Evolutionary conservation across 2,113 vertebrate genomes (phyloP).

Genomic region (Cygnus buccinator): DNA sequence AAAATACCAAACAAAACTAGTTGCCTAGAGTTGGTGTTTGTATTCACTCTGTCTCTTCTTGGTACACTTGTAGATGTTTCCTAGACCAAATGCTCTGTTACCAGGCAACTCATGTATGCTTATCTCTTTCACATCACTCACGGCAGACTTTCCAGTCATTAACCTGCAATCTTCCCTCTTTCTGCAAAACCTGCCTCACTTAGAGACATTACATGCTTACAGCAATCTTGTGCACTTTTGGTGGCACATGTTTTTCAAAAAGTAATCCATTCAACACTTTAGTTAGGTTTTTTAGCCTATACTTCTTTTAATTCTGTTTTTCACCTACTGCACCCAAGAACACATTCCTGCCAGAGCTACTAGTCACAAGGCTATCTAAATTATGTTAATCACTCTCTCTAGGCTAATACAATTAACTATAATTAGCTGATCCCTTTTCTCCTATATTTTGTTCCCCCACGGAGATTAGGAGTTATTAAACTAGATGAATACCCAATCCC

Average conservation of each 20-base stretch:
- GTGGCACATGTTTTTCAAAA: not conserved
- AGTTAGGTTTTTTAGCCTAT: not conserved
- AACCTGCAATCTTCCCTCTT: not conserved
- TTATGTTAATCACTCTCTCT: conserved; percentile 34
- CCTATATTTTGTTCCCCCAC: not conserved
- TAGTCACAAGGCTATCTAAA: conserved; percentile 45
- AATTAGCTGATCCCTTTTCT: conserved; percentile 46
- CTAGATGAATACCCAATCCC: not conserved
- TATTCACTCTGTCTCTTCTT: not conserved
- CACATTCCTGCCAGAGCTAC: not conserved
- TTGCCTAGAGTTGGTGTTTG: not conserved
- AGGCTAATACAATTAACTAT: conserved; percentile 52
- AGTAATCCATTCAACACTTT: not conserved
- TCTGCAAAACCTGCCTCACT: not conserved
- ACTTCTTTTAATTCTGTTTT: not conserved
- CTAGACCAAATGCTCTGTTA: conserved; percentile 16
- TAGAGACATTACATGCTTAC: not conserved
- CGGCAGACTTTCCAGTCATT: conserved; percentile 3
- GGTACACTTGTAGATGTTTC: not conserved
- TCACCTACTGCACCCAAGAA: not conserved
- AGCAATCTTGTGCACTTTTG: not conserved
- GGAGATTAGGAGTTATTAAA: conserved; percentile 37
- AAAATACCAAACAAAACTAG: not conserved
- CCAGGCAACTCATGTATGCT: not conserved
- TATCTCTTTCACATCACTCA: not conserved